Evolutionary conservation across 2,113 vertebrate species (phyloP).

Genomic region (Limnothrissa miodon): DNA sequence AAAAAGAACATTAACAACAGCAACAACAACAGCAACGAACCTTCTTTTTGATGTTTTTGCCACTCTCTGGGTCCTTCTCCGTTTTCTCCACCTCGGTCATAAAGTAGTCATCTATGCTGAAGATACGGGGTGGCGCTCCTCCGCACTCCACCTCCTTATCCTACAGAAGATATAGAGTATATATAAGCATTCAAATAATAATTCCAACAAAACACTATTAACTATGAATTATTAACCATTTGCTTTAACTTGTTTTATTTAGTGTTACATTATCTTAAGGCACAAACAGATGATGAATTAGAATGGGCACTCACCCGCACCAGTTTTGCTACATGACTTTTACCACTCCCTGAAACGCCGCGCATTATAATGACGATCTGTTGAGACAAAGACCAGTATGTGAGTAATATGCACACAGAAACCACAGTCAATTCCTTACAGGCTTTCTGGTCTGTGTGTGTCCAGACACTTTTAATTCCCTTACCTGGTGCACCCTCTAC

Average conservation of each 20-base stretch:
- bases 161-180: conserved; percentile 58
- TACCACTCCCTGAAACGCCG: conserved; percentile 95
- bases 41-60: conserved; percentile 92
- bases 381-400: conserved; percentile 48
- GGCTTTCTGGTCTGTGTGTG: background rate
- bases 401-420: background rate
- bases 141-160: conserved; percentile 98
- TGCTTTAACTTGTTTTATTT: too few relatives aligned
- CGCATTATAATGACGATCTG: conserved; percentile 99
- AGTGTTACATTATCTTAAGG: background rate
- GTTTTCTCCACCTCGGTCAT: conserved; percentile 96
- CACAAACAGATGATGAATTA: conserved; percentile 11
- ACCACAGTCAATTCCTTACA: background rate
- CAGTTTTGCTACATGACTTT: conserved; percentile 98
- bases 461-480: too few relatives aligned
- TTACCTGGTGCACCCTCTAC: too few relatives aligned
- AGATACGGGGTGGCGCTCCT: conserved; percentile 92
- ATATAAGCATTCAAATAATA: background rate
- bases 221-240: background rate
- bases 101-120: conserved; percentile 97
- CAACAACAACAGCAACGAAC: conserved; percentile 59
- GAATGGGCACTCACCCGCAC: conserved; percentile 79
- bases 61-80: conserved; percentile 92
- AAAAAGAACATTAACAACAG: background rate
- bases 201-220: background rate